Conservation (phyloP, 1,140 invertebrate species). For the Pogonomyrmex californicus region DNA sequence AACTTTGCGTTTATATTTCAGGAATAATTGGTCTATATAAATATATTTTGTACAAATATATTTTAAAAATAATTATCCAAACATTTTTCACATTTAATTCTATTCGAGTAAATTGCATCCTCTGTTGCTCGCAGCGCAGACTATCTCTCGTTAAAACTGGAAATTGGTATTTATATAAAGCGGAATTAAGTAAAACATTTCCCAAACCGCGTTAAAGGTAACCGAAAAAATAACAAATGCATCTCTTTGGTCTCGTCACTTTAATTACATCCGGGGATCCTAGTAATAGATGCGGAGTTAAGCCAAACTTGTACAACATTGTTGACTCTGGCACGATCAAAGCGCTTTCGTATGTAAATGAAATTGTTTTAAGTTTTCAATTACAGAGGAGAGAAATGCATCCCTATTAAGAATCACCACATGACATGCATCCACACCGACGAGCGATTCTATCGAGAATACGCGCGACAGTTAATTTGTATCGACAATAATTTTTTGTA, state of each 20-base stretch:
- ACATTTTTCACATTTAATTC: conserved; percentile 4
- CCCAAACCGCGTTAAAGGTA: conserved; percentile 16
- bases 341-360: conserved; percentile 58
- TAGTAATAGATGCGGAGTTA: conserved; percentile 45
- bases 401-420: not conserved
- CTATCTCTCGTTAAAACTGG: not conserved
- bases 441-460: not conserved
- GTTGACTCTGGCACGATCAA: conserved; percentile 52
- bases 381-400: conserved; percentile 21
- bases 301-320: conserved; percentile 44
- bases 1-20: not conserved
- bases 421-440: not conserved
- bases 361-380: conserved; percentile 49
- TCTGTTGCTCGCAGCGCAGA: not conserved
- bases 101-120: no score
- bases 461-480: not conserved
- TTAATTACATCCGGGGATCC: conserved; percentile 42
- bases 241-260: conserved; percentile 23
- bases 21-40: not conserved
- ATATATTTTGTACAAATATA: not conserved
- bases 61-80: not conserved
- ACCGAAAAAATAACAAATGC: conserved; percentile 13
- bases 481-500: conserved; percentile 4
- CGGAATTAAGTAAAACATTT: conserved; percentile 31
- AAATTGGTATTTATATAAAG: conserved; percentile 23